phyloP scores from a whole-genome alignment of 2,113 vertebrate genomes.

The Cynopterus brachyotis region DNA sequence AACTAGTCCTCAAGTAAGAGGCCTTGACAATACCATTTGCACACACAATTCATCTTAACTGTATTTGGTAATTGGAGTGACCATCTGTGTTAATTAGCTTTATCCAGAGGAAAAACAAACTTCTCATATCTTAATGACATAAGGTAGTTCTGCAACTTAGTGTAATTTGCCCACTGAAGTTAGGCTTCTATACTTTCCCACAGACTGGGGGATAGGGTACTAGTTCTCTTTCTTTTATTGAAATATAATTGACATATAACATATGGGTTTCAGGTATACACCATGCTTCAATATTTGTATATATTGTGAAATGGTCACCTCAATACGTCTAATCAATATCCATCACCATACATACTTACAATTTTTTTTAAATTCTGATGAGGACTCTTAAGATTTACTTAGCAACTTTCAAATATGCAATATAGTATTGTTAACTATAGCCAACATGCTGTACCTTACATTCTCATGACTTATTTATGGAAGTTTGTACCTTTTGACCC shows the following conservation, averaged over 20 bases:
- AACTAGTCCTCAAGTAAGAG: neutral
- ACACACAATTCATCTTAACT: neutral
- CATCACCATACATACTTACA: neutral
- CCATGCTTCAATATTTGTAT: neutral
- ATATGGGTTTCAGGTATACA: neutral
- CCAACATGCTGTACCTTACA: neutral
- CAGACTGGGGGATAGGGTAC: neutral
- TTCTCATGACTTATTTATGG: neutral
- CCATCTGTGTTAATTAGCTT: neutral
- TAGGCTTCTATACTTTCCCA: neutral
- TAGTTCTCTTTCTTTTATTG: neutral
- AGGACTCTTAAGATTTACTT: neutral
- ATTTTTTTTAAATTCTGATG: neutral
- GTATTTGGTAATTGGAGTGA: neutral
- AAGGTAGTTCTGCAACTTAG: neutral
- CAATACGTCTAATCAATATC: neutral
- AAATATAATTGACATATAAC: neutral
- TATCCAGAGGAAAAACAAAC: neutral
- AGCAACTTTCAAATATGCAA: neutral
- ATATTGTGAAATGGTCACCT: neutral
- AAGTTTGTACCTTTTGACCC: neutral
- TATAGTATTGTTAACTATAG: neutral
- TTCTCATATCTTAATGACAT: neutral
- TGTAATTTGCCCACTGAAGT: neutral
- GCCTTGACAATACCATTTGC: neutral